Percentiles rank a stretch among this genome's conserved stretches.
Conservation (phyloP, 2,888 invertebrate genomes). For the Agrochola lychnidis region DNA sequence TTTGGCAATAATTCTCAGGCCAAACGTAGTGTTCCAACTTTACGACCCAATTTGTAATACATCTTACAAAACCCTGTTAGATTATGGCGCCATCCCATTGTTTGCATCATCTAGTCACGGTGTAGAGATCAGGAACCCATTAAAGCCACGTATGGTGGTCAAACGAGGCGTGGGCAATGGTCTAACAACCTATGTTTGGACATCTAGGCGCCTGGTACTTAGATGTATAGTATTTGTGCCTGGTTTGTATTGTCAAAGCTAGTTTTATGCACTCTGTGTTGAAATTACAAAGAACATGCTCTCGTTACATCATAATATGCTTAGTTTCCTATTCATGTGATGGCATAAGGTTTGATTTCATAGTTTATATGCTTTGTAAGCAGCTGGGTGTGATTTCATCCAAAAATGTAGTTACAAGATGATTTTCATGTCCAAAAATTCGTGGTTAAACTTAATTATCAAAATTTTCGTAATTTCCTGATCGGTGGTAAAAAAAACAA, state of each 20-base stretch:
- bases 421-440: background rate
- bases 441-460: background rate
- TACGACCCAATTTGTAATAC: background rate
- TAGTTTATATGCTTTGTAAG: background rate
- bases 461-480: background rate
- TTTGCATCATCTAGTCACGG: slow-evolving; percentile 40
- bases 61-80: slow-evolving; percentile 40
- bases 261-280: background rate
- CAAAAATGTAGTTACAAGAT: background rate
- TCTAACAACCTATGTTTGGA: slow-evolving; percentile 32
- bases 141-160: slow-evolving; percentile 62
- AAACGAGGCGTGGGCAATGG: slow-evolving; percentile 64
- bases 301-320: background rate
- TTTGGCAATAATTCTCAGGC: background rate
- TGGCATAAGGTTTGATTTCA: background rate
- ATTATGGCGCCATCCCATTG: slow-evolving; percentile 38
- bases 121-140: slow-evolving; percentile 68
- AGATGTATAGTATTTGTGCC: background rate
- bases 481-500: background rate
- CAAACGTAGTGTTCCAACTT: slow-evolving; percentile 7
- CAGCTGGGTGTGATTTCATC: background rate
- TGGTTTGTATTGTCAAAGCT: background rate
- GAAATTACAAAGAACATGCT: slow-evolving; percentile 1
- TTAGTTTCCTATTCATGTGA: background rate
- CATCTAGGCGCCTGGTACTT: slow-evolving; percentile 29